Percentiles rank a stretch among this genome's conserved stretches.
Evolutionary conservation across 2,113 vertebrate genomes (phyloP).

Genomic region (Anas platyrhynchos): DNA sequence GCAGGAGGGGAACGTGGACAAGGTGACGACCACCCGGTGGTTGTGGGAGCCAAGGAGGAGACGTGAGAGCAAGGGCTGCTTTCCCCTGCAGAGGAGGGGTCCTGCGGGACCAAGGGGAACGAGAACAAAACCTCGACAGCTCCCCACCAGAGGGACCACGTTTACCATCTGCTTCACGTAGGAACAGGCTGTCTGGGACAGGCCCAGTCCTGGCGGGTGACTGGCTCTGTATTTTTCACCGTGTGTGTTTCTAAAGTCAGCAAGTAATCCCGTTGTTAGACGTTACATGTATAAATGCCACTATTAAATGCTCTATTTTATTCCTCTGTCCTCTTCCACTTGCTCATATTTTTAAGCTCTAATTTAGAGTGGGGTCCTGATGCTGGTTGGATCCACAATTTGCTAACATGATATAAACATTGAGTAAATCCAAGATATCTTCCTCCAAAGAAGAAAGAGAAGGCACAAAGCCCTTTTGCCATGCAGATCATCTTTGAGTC

Average conservation of each 20-base stretch:
- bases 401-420: background rate
- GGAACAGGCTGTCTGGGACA: background rate
- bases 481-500: background rate
- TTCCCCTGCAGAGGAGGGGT: background rate
- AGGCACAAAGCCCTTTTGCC: background rate
- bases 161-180: background rate
- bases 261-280: background rate
- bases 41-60: background rate
- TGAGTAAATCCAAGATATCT: background rate
- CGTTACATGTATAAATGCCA: background rate
- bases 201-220: background rate
- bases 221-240: background rate
- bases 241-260: background rate
- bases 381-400: background rate
- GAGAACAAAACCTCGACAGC: background rate
- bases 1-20: background rate
- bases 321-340: background rate
- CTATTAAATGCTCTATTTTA: background rate
- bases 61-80: background rate
- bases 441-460: background rate
- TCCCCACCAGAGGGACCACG: fast-evolving
- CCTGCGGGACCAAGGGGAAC: background rate
- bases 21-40: too few species aligned
- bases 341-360: background rate
- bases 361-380: background rate